Evolutionary conservation across 2,888 invertebrate genomes (phyloP), one percentile per base, ranked within the genome.

Genomic region (Rambutsinella grinnellia): DNA sequence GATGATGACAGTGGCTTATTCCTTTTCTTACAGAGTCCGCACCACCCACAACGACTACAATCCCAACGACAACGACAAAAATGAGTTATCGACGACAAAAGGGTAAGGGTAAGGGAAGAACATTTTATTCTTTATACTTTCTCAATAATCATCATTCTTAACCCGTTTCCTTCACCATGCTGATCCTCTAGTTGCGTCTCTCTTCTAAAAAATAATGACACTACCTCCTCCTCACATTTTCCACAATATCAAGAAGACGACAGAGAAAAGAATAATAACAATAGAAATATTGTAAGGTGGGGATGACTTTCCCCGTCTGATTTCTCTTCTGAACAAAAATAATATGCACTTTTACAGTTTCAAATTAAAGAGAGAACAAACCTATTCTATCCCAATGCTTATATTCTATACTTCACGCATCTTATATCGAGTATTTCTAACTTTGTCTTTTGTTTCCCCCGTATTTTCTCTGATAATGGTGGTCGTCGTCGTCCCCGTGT

Each of bases 31-130:
- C 87, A 94, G 94, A 92, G 85, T 93, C 94, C 44, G 90, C 91
- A 82, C 93, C 94, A 67, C 94, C 94, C 61, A 93, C 93, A 72
- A 94, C 94, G 63, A 91, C 92, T 81, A 92, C 93, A 72, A 91
- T 91, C 85, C 93, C 93, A 57, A 91, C 91, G 78, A 93, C 93
- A 74, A 91, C 91, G 69, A 90, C 90, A 84, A 88, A 90, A 78
- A 86, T 88, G 72, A 87, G 87, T 10, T 80, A 81, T 54, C 81
- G 80, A 74, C 83, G 82, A 46, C 84, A 83, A 78, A 82, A 83
- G 79, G 82, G 83, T 76, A 80, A 76, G 71, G 36, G 36, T 57
- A 66, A 78, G n/a, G 15, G 17, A 46, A 49, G n/a, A 58, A 68
- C 62, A 28, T 51, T 17, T 51, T 17, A 53, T 21, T 24, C 8